A percentile compares a stretch with the other conserved stretches of the same genome.
phyloP scores from a whole-genome alignment of 1,140 invertebrate species.

The Phortica variegata region DNA sequence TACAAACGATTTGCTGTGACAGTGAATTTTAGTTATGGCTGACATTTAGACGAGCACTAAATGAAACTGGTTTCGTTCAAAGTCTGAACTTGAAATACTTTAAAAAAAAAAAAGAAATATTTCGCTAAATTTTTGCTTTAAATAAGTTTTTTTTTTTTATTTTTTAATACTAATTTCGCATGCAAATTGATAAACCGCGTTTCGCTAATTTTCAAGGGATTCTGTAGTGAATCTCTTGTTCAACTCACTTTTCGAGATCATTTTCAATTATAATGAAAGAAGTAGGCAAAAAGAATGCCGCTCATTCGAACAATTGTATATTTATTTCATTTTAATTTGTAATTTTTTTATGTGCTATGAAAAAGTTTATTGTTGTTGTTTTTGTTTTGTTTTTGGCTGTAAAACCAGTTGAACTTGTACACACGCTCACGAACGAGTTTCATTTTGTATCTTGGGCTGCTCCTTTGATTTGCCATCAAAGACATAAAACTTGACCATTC shows the following conservation, averaged over 20 bases:
- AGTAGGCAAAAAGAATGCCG: slow-evolving; percentile 30
- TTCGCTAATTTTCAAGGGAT: slow-evolving; percentile 31
- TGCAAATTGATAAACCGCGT: slow-evolving; percentile 51
- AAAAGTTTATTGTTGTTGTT: too few species aligned
- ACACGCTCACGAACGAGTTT: too few species aligned
- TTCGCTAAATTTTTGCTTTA: slow-evolving; percentile 10
- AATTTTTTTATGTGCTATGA: slow-evolving; percentile 27
- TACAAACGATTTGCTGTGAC: too few species aligned
- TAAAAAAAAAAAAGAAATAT: slow-evolving; percentile 6
- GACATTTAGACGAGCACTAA: too few species aligned
- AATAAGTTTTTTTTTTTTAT: slow-evolving; percentile 16
- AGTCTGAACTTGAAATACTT: too few species aligned
- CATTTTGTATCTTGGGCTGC: too few species aligned
- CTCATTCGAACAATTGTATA: slow-evolving; percentile 33
- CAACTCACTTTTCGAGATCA: slow-evolving; percentile 26
- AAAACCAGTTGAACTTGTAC: slow-evolving; percentile 48
- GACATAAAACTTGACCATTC: too few species aligned
- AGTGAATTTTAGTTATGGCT: too few species aligned
- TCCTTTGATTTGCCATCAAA: too few species aligned
- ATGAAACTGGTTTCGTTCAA: too few species aligned
- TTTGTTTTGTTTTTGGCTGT: too few species aligned
- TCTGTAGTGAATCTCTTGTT: neutral
- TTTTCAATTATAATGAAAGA: slow-evolving; percentile 27
- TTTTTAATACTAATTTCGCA: slow-evolving; percentile 28
- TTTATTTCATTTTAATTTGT: slow-evolving; percentile 55